A percentile compares a stretch with the other conserved stretches of the same genome.
These are phyloP conservation scores for Digitonthophagus gazella DNA, from an alignment of 2,888 invertebrate species.

Conservation along the genomic window DNA sequence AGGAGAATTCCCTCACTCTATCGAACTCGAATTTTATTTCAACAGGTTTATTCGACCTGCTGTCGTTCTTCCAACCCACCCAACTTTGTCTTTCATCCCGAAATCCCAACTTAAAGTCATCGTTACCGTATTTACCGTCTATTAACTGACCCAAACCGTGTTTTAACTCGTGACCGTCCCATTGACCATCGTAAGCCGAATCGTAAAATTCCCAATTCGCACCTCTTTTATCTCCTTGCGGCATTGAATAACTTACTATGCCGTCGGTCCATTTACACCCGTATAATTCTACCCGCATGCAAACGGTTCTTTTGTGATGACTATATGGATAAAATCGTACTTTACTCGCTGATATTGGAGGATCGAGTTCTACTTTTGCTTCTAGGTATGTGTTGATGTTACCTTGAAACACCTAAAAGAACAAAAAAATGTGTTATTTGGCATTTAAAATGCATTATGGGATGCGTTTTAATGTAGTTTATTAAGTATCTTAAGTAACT, in stretches of 20 bases:
- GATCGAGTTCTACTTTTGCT: slow-evolving; percentile 72
- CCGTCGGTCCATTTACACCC: slow-evolving; percentile 87
- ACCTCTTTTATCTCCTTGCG: slow-evolving; percentile 80
- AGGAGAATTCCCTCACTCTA: slow-evolving; percentile 80
- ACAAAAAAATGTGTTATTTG: slow-evolving; percentile 22
- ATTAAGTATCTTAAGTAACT: no score
- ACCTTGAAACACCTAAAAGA: slow-evolving; percentile 76
- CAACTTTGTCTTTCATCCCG: slow-evolving; percentile 69
- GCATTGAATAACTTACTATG: slow-evolving; percentile 82
- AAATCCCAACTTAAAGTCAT: slow-evolving; percentile 67
- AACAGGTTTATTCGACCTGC: slow-evolving; percentile 61
- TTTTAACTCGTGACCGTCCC: slow-evolving; percentile 68
- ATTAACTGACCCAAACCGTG: slow-evolving; percentile 82
- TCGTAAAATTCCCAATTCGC: slow-evolving; percentile 81
- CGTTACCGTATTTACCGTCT: slow-evolving; percentile 78
- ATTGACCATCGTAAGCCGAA: slow-evolving; percentile 80
- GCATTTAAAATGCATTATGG: no score
- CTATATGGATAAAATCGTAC: slow-evolving; percentile 85
- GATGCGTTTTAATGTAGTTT: no score
- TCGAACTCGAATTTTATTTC: slow-evolving; percentile 82
- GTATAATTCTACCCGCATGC: slow-evolving; percentile 88
- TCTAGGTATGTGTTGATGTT: slow-evolving; percentile 85
- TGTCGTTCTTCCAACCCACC: slow-evolving; percentile 89
- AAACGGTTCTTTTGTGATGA: slow-evolving; percentile 79
- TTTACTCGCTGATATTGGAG: slow-evolving; percentile 82